Percentiles rank a stretch among this genome's conserved stretches.
Conservation (phyloP, 1,140 invertebrate species). For the Drosophila repletoides region DNA sequence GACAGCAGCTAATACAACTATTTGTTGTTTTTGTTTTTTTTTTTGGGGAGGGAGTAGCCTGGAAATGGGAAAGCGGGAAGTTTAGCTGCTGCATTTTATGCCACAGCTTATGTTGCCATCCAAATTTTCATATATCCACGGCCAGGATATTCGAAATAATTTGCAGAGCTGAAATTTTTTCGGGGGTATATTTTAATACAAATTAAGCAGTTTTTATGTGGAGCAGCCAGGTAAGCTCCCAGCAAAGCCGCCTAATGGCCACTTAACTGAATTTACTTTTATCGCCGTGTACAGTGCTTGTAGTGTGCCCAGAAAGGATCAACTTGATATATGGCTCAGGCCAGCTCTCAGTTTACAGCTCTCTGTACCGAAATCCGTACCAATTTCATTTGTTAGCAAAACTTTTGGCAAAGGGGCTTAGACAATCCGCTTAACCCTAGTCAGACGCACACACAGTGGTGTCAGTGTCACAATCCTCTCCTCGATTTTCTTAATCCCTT, state of each 20-base stretch:
- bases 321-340: constrained; percentile 29
- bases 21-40: neutral
- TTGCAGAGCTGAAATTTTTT: constrained; percentile 9
- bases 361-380: constrained; percentile 32
- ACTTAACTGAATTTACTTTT: constrained; percentile 68
- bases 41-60: neutral
- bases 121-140: constrained; percentile 61
- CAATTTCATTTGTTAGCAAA: constrained; percentile 58
- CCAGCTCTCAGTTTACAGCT: constrained; percentile 22
- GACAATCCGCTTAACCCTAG: constrained; percentile 65
- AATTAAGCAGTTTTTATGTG: constrained; percentile 59
- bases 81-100: constrained; percentile 63
- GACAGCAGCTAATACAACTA: constrained; percentile 54
- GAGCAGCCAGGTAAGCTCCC: constrained; percentile 37
- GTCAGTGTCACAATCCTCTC: constrained; percentile 24
- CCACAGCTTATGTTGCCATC: constrained; percentile 53
- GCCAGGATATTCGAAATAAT: constrained; percentile 56
- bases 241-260: constrained; percentile 58
- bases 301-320: constrained; percentile 22
- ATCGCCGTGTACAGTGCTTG: constrained; percentile 16
- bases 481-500: constrained; percentile 20
- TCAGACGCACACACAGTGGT: constrained; percentile 9
- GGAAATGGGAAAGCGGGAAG: neutral
- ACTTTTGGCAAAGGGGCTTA: constrained; percentile 31
- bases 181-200: constrained; percentile 39